Conservation (phyloP, 2,113 vertebrate genomes). For the Neoarius graeffei region DNA sequence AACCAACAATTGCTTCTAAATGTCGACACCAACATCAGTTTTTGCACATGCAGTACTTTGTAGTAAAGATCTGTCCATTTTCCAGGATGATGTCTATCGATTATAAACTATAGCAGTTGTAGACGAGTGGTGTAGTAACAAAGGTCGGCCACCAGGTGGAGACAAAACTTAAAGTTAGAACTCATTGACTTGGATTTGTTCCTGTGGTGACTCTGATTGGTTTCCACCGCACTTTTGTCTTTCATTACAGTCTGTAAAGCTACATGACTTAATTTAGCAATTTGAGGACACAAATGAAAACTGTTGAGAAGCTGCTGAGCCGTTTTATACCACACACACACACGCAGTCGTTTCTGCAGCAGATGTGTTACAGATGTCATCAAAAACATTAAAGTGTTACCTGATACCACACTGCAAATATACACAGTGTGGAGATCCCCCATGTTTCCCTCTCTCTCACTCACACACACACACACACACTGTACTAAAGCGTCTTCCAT, state of each 20-base stretch:
- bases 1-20: background rate
- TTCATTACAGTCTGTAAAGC: background rate
- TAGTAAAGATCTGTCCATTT: background rate
- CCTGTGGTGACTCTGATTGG: background rate
- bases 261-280: conserved; percentile 21
- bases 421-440: conserved; percentile 22
- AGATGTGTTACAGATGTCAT: conserved; percentile 24
- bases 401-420: conserved; percentile 4
- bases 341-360: background rate
- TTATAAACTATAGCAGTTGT: background rate
- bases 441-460: background rate
- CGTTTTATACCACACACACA: background rate
- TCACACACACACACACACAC: conserved; percentile 24
- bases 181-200: background rate
- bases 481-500: conserved; percentile 62
- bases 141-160: background rate
- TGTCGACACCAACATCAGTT: background rate
- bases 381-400: conserved; percentile 19
- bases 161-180: conserved; percentile 1
- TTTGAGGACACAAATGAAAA: conserved; percentile 4
- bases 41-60: background rate
- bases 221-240: background rate
- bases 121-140: background rate
- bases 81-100: background rate
- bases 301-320: background rate